Conservation (phyloP, 1,140 invertebrate species). For the Thaumetopoea pityocampa region DNA sequence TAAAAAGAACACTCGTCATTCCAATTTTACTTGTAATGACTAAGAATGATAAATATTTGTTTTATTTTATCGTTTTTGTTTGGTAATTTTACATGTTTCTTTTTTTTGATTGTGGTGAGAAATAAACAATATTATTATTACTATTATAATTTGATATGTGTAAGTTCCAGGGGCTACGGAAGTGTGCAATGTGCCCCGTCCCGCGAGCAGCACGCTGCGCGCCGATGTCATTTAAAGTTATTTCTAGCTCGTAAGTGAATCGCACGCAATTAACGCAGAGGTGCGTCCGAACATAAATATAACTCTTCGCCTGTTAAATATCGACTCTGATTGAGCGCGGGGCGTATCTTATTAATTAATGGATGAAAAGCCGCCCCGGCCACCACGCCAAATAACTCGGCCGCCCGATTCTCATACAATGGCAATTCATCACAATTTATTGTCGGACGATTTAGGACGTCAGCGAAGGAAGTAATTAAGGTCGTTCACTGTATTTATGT, state of each 20-base stretch:
- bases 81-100: too few relatives aligned
- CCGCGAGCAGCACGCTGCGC: constrained; percentile 24
- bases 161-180: too few relatives aligned
- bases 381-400: constrained; percentile 38
- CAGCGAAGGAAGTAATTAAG: constrained; percentile 62
- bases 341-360: constrained; percentile 62
- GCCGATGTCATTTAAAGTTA: constrained; percentile 38
- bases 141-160: too few relatives aligned
- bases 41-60: constrained; percentile 11
- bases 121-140: too few relatives aligned
- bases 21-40: constrained; percentile 4
- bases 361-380: constrained; percentile 43
- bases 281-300: constrained; percentile 46
- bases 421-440: constrained; percentile 59
- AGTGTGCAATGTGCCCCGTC: constrained; percentile 17
- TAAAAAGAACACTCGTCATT: too few relatives aligned
- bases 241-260: constrained; percentile 41
- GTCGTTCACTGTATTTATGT: constrained; percentile 33
- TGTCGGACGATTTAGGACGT: constrained; percentile 58
- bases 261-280: constrained; percentile 47
- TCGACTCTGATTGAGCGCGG: constrained; percentile 45
- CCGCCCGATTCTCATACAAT: constrained; percentile 54
- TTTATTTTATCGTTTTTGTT: too few relatives aligned
- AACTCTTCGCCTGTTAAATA: constrained; percentile 40
- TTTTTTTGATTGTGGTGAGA: too few relatives aligned